phyloP scores from a whole-genome alignment of 2,113 vertebrate genomes.

The Malurus elegans region DNA sequence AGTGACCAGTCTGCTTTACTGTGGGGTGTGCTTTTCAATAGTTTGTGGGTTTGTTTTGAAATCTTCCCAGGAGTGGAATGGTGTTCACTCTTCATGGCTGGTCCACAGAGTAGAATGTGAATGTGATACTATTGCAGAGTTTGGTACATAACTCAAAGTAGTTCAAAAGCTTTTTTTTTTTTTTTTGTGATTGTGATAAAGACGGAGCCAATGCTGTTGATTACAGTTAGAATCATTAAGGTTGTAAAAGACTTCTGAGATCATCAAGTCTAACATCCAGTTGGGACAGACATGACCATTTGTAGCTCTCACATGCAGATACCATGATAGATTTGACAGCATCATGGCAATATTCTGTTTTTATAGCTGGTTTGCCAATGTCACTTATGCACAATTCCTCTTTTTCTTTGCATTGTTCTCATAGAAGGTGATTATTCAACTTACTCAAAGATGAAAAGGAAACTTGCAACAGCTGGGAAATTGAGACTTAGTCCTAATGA shows the following conservation, averaged over 20 bases:
- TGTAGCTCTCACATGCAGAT: background rate
- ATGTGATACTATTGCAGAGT: background rate
- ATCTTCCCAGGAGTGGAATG: background rate
- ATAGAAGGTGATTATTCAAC: background rate
- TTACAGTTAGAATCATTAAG: background rate
- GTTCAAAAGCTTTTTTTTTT: background rate
- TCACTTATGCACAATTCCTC: background rate
- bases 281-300: rapidly evolving
- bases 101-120: background rate
- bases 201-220: background rate
- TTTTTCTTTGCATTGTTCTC: background rate
- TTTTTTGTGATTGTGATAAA: background rate
- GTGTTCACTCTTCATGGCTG: rapidly evolving
- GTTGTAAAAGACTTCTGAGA: background rate
- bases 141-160: rapidly evolving
- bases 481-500: slow-evolving; percentile 90
- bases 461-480: slow-evolving; percentile 61
- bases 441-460: slow-evolving; percentile 79
- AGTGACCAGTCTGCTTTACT: background rate
- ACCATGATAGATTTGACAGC: background rate
- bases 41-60: too few relatives aligned
- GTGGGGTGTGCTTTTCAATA: background rate
- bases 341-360: background rate
- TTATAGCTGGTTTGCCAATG: background rate
- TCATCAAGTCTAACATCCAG: rapidly evolving